Evolutionary conservation across 1,140 invertebrate genomes (phyloP), one percentile per base, ranked within the genome.

Genomic region (Drosophila navojoa): DNA sequence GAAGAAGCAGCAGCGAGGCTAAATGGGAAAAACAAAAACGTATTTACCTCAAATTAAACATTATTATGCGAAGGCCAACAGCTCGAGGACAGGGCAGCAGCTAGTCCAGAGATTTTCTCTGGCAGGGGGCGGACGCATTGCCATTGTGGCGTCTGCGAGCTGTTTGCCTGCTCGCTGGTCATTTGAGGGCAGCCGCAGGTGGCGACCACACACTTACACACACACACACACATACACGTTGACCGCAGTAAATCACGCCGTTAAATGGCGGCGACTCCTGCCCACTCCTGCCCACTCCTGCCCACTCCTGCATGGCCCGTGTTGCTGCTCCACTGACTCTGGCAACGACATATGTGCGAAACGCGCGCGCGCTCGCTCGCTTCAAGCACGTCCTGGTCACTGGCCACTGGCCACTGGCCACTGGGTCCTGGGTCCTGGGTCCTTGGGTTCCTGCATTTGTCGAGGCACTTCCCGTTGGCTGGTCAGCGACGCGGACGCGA

Each of bases 171-270:
- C 40, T 58, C 35, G 57, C 71, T 85, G 85, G 85, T 90, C 85
- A 90, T 90, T 90, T 90, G 75, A 71, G 74, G 86, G 71, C 71
- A 81, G 71, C 85, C 85, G 80, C 80, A 90, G 77, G 61, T 69
- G 77, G 84, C 87, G 76, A 77, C 72, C 64, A 60, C 79, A 72
- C 42, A 53, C 44, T 22, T 42, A 61, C 64, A 53, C 54, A 59
- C 35, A 55, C 72, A 60, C 58, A 67, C 50, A 61, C 71, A 49
- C 58, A 45, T 47, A 68, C 63, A 69, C 72, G 72, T 58, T 87
- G 81, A 91, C 90, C 89, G 90, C 89, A 90, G 90, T 91, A 91
- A 91, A 91, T 91, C 90, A 91, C 89, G 84, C 74, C 77, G 84
- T 87, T 89, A 89, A 89, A 89, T 89, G 76, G 77, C 84, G 72